Evolutionary conservation across 2,888 invertebrate genomes (phyloP), one percentile per base, ranked within the genome.

Genomic region (Sinotaia quadrata): DNA sequence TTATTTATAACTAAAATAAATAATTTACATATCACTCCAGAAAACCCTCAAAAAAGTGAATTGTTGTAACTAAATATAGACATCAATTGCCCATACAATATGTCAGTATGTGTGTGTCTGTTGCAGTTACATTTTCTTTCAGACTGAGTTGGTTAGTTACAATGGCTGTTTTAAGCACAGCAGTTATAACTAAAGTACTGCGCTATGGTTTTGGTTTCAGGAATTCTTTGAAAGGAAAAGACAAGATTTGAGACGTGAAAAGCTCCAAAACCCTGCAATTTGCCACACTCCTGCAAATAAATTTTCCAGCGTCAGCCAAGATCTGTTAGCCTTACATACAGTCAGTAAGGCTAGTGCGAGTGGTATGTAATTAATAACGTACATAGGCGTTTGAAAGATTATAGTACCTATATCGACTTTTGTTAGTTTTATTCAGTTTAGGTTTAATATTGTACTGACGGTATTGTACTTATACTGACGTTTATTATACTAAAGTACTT

Each of bases 181-280:
- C n/a, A n/a, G n/a, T n/a, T n/a, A n/a, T n/a, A n/a, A n/a, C n/a
- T n/a, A n/a, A n/a, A n/a, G n/a, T n/a, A n/a, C n/a, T n/a, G n/a
- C n/a, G n/a, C n/a, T n/a, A n/a, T n/a, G n/a, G n/a, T 12, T 3
- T 31, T 52, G 34, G 18, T 74, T 69, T 24, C 74, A 81, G 83
- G 79, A 81, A 69, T 81, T 78, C 66, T 82, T 82, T 75, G 82
- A 82, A 60, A 77, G 75, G 61, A 75, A 78, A 62, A 76, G 74
- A 61, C 66, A 78, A n/a, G 59, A 68, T 44, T 67, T 60, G 12
- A 57, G 51, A 51, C 31, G 15, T 12, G 63, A 59, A 21, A 58
- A 60, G 41, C 49, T 57, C 15, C 44, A 47, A n/a, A 68, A 37
- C n/a, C 44, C 62, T 29, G 41, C 68, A 2, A 18, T 67, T 33